Percentiles rank a stretch among this genome's conserved stretches.
Conservation (phyloP, 2,888 invertebrate species). For the Drosophila cyrtoloma region DNA sequence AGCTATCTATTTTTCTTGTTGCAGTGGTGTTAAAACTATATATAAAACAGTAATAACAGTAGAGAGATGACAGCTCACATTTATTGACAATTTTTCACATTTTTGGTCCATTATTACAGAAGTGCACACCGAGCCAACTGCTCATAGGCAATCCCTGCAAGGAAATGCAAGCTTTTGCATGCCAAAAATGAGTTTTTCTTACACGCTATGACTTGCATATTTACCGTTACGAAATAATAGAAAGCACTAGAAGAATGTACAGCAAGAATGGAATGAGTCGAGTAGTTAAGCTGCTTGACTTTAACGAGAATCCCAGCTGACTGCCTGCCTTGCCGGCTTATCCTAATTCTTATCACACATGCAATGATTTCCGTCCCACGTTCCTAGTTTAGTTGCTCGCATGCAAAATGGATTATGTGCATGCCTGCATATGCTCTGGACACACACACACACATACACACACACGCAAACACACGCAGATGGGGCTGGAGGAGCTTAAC, state of each 20-base stretch:
- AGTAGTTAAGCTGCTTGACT: constrained; percentile 50
- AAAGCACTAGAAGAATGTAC: neutral
- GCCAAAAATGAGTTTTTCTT: constrained; percentile 28
- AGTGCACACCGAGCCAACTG: constrained; percentile 5
- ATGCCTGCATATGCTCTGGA: constrained; percentile 51
- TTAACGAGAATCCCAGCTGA: constrained; percentile 47
- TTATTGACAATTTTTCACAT: neutral
- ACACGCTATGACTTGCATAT: constrained; percentile 35
- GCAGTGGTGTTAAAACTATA: too few relatives aligned
- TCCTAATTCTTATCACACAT: constrained; percentile 67
- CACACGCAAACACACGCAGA: neutral
- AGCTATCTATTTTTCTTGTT: too few relatives aligned
- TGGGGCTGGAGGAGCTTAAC: constrained; percentile 22
- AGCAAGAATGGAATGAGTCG: constrained; percentile 25
- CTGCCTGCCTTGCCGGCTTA: constrained; percentile 47
- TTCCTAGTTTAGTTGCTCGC: constrained; percentile 51
- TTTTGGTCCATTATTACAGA: neutral
- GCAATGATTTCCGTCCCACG: constrained; percentile 49
- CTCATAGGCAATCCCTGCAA: constrained; percentile 37
- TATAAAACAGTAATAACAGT: neutral
- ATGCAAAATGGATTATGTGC: constrained; percentile 78
- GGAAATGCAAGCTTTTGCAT: constrained; percentile 44
- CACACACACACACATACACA: constrained; percentile 1
- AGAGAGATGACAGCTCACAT: neutral
- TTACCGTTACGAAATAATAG: constrained; percentile 13